Evolutionary conservation across 2,888 invertebrate species (phyloP), one percentile per base, ranked within the genome.

Genomic region (Eucera pruinosa): DNA sequence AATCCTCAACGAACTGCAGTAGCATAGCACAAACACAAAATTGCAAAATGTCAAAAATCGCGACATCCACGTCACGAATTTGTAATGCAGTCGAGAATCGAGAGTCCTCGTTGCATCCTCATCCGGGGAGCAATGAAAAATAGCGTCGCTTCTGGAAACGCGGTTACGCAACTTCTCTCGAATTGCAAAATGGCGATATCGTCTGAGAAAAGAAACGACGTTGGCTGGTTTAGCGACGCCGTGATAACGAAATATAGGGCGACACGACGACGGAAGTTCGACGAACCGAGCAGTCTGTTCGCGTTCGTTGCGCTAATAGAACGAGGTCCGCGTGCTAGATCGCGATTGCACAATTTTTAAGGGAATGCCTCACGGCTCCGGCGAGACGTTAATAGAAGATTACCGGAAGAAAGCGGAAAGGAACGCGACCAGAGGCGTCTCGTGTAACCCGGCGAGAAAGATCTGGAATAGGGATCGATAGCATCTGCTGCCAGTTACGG

Each of bases 341-440:
- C 67, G 52, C 64, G 73, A 74, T 84, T 84, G 81, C 76, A 74
- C 74, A 82, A 84, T 84, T 81, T 74, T 50, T 72, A 25, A 62
- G 65, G 50, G 70, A 82, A 78, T 55, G 67, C 70, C 50, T 41
- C 61, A 39, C 47, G 50, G 61, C 33, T 71, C 52, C 75, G 47
- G 47, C 66, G 54, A 78, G 71, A 78, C 69, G 73, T 41, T 80
- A 71, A 67, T 71, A 73, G 65, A 58, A 78, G 80, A 47, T 48
- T 58, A 65, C 36, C 67, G 83, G 82, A 78, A 78, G 80, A 75
- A 81, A 75, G 48, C 48, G 60, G 64, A 60, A 70, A 71, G 70
- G 70, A 68, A 68, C 61, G 70, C 61, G 36, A 45, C 58, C 50
- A 54, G 45, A 58, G 57, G 41, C 47, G 58, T 64, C 61, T 25